Conservation (phyloP, 2,888 invertebrate genomes). For the Ferrisia virgata region DNA sequence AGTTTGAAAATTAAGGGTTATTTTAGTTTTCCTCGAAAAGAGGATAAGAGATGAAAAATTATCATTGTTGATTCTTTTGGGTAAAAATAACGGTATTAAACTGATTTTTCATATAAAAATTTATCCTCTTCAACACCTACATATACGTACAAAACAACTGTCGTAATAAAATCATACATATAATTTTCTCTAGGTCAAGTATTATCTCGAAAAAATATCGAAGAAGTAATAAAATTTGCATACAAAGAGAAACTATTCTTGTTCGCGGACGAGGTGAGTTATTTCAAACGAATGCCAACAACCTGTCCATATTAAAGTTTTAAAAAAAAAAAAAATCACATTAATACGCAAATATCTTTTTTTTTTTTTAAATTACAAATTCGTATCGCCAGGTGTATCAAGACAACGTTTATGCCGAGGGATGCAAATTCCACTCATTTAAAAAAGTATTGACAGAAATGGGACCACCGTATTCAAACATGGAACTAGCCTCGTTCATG, state of each 20-base stretch:
- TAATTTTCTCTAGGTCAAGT: conserved; percentile 60
- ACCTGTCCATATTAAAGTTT: too few relatives aligned
- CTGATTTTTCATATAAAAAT: too few relatives aligned
- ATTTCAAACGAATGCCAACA: too few relatives aligned
- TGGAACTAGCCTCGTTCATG: conserved; percentile 95
- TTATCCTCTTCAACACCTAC: too few relatives aligned
- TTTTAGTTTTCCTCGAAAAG: too few relatives aligned
- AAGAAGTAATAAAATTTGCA: conserved; percentile 88
- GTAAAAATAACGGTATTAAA: too few relatives aligned
- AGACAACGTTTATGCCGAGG: conserved; percentile 88
- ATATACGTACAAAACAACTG: neutral
- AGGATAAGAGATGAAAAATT: too few relatives aligned
- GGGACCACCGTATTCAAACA: conserved; percentile 76
- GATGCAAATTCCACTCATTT: conserved; percentile 87
- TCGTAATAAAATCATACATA: neutral
- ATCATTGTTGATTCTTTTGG: too few relatives aligned
- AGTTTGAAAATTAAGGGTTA: too few relatives aligned
- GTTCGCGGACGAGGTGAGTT: conserved; percentile 74
- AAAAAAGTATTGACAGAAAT: conserved; percentile 89
- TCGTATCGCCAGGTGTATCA: conserved; percentile 81
- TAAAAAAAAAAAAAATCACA: neutral
- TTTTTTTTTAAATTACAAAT: too few relatives aligned
- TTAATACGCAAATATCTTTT: too few relatives aligned
- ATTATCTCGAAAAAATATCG: conserved; percentile 82
- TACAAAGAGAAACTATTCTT: conserved; percentile 78